These are phyloP conservation scores for Patella caerulea DNA, from an alignment of 2,888 invertebrate species.

Conservation along the genomic window DNA sequence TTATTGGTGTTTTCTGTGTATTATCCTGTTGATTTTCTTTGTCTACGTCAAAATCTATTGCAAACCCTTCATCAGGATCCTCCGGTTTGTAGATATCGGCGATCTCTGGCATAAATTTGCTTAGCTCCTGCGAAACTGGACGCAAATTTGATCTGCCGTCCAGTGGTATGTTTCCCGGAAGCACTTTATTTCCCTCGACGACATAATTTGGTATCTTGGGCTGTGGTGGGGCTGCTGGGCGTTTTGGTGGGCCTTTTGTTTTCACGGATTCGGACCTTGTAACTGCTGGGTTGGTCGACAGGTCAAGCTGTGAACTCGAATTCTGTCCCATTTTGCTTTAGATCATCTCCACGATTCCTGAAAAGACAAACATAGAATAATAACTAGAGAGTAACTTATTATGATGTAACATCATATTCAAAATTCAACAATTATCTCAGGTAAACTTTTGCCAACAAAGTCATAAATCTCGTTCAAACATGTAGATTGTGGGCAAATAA, in stretches of 20 bases:
- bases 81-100: constrained; percentile 47
- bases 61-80: constrained; percentile 26
- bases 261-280: constrained; percentile 30
- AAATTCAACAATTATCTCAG: too few species aligned
- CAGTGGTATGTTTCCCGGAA: constrained; percentile 45
- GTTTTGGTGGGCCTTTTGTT: constrained; percentile 43
- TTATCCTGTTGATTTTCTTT: constrained; percentile 8
- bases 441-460: too few species aligned
- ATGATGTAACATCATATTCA: too few species aligned
- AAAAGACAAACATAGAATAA: not conserved
- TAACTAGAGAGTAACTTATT: too few species aligned
- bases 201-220: constrained; percentile 54
- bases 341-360: not conserved
- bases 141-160: constrained; percentile 39
- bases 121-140: constrained; percentile 60
- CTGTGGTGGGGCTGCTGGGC: constrained; percentile 37
- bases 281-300: not conserved
- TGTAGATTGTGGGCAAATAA: too few species aligned
- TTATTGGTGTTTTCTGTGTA: not conserved
- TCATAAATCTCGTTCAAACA: too few species aligned
- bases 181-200: constrained; percentile 54
- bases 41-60: constrained; percentile 26
- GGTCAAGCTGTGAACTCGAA: not conserved
- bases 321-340: not conserved
- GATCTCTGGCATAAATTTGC: constrained; percentile 53